Evolutionary conservation across 2,113 vertebrate genomes (phyloP), one percentile per base, ranked within the genome.

Genomic region (Rhadina sibilatrix): DNA sequence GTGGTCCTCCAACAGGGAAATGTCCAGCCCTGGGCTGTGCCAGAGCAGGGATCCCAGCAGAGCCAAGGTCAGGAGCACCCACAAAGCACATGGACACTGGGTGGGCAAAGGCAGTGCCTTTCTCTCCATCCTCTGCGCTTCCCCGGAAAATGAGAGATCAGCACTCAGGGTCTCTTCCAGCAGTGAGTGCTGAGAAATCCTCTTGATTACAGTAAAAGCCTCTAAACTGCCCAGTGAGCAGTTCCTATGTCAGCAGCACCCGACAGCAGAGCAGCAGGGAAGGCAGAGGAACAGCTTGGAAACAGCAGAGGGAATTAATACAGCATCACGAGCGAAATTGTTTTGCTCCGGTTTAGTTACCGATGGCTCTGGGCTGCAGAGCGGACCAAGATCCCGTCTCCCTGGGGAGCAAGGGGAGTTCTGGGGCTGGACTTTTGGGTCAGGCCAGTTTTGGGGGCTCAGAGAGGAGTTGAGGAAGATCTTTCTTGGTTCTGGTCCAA

Each of bases 271-370:
- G 71, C 94, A 95, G 83, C 56, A 1, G 91, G 91, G 74, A 94
- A 90, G 81, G 93, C 12, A 54, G 56, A 94, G 60, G 61, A 94
- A 46, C 87, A 92, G 94, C 93, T 94, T 92, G 95, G 89, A 87
- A 85, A 30, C 87, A 79, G 92, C 94, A 90, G 95, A 89, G 70
- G 75, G 87, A 56, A 89, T 86, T 83, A 84, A 82, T 27, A 7
- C 4, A 31, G 69, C 56, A 0, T 37, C 66, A 86, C 6, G 1
- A 71, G 33, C 47, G 25, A 10, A 89, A 95, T 12, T 52, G 78
- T 76, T 22, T n/a, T 8, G 60, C 81, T 82, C 86, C 0, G 0
- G 54, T 71, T 94, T 80, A 54, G 86, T 90, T 76, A 54, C 68
- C 0, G 0, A 37, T 0, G 7, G 79, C 54, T 42, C 59, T 38